Percentiles rank a stretch among this genome's conserved stretches.
Conservation (phyloP, 2,888 invertebrate species). For the Protodeltote pygarga region DNA sequence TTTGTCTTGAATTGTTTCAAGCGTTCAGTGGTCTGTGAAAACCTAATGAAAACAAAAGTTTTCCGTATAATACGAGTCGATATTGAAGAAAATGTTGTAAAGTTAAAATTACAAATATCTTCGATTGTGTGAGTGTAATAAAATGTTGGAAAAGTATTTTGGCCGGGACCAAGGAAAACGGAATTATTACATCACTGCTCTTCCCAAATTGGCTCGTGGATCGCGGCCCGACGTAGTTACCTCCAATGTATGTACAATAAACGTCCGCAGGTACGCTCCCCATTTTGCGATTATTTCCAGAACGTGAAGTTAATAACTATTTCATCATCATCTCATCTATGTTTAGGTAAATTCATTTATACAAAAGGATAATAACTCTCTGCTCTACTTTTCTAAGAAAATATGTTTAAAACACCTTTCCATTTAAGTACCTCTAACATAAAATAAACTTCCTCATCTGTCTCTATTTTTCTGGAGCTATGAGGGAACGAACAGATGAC, state of each 20-base stretch:
- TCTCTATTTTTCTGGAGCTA: background rate
- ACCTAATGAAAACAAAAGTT: slow-evolving; percentile 35
- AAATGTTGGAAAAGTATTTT: slow-evolving; percentile 44
- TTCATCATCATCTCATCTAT: no score
- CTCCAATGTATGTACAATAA: slow-evolving; percentile 13
- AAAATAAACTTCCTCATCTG: slow-evolving; percentile 1
- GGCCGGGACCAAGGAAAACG: slow-evolving; percentile 16
- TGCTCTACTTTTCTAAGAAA: no score
- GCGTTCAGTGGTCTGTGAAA: slow-evolving; percentile 12
- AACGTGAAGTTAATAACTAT: slow-evolving; percentile 19
- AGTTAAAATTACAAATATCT: slow-evolving; percentile 42
- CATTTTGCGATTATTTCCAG: slow-evolving; percentile 27
- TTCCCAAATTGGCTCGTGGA: slow-evolving; percentile 6
- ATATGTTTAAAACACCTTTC: no score
- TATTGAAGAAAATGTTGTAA: slow-evolving; percentile 33
- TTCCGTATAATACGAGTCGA: slow-evolving; percentile 14
- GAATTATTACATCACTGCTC: slow-evolving; percentile 39
- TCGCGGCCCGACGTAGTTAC: slow-evolving; percentile 19
- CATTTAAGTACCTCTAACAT: slow-evolving; percentile 1
- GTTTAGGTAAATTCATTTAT: no score
- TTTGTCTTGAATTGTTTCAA: slow-evolving; percentile 22
- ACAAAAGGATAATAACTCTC: no score
- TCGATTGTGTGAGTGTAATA: slow-evolving; percentile 41
- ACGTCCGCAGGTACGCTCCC: slow-evolving; percentile 14
- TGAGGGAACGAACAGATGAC: background rate